Conservation (phyloP, 2,113 vertebrate species). For the Panurus biarmicus region DNA sequence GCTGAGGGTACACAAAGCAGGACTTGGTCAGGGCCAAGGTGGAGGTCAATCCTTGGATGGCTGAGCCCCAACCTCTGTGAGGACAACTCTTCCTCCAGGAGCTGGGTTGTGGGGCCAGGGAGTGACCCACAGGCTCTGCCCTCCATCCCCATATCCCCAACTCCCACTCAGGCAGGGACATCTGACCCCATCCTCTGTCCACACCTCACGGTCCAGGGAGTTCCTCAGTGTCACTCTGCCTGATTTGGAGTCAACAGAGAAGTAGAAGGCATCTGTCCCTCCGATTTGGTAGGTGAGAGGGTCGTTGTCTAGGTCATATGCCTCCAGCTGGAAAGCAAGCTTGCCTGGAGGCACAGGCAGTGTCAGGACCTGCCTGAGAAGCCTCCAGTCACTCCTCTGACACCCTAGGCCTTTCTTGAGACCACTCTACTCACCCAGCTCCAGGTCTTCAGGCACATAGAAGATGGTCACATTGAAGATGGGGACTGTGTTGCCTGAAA, state of each 20-base stretch:
- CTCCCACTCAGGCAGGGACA: background rate
- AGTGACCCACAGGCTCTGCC: background rate
- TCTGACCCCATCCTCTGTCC: background rate
- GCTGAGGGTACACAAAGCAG: background rate
- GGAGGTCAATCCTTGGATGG: background rate
- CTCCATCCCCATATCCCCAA: background rate
- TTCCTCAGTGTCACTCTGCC: background rate
- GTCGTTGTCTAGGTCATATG: background rate
- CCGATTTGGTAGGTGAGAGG: background rate
- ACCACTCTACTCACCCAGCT: background rate
- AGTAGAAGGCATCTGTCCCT: background rate
- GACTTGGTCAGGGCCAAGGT: background rate
- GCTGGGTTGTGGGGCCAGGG: background rate
- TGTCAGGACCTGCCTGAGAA: fast-evolving
- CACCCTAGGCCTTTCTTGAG: fast-evolving
- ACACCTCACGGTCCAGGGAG: constrained; percentile 37
- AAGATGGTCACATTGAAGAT: background rate
- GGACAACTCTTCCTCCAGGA: fast-evolving
- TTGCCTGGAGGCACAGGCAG: background rate
- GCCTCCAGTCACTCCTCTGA: fast-evolving
- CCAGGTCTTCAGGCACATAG: background rate
- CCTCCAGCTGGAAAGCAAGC: background rate
- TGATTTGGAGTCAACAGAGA: fast-evolving
- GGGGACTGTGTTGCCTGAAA: constrained; percentile 41
- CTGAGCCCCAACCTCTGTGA: background rate